Evolutionary conservation across 2,113 vertebrate genomes (phyloP).

Genomic region (Protobothrops mucrosquamatus): DNA sequence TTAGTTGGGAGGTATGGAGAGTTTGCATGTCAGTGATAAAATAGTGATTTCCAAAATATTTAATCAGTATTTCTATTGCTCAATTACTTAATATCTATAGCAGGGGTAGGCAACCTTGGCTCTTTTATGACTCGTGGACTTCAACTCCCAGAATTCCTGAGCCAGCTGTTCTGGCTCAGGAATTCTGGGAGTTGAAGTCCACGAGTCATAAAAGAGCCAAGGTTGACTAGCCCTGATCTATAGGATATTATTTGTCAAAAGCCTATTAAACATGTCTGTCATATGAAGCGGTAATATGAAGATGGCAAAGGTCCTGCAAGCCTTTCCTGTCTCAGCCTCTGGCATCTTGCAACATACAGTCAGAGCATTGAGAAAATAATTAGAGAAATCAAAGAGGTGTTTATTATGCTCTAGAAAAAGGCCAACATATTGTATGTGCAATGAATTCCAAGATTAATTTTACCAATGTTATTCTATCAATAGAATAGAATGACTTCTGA

Average conservation of each 20-base stretch:
- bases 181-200: too few relatives aligned
- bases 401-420: not conserved
- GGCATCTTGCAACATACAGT: not conserved
- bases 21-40: not conserved
- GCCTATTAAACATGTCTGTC: not conserved
- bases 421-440: not conserved
- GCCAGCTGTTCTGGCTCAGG: too few relatives aligned
- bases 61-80: not conserved
- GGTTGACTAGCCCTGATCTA: not conserved
- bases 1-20: not conserved
- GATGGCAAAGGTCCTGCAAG: not conserved
- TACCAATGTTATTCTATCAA: not conserved
- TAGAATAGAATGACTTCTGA: not conserved
- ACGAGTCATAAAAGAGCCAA: too few relatives aligned
- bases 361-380: not conserved
- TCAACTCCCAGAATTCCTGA: too few relatives aligned
- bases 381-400: not conserved
- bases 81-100: not conserved
- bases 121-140: too few relatives aligned
- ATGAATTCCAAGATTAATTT: not conserved
- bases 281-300: not conserved
- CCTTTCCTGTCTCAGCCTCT: not conserved
- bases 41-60: not conserved
- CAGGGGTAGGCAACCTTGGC: too few relatives aligned
- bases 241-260: not conserved